Base-by-base conservation (phyloP, 2,113 vertebrate genomes). In the Pedionomus torquatus region DNA sequence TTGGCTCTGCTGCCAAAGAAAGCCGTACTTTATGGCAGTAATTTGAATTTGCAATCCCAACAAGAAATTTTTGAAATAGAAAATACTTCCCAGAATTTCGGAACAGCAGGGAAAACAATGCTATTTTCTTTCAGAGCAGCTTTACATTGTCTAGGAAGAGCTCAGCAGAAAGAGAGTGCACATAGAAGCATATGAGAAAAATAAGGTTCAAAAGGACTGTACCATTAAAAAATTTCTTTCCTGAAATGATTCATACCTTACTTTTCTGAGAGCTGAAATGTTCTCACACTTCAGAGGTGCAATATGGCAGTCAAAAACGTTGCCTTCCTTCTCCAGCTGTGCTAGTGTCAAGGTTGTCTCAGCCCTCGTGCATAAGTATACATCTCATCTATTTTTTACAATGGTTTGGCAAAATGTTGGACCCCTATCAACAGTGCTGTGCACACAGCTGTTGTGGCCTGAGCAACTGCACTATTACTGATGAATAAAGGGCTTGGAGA, bases 371-470 rank as follows among this genome's bases (percentile, higher is more conserved):
- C 23, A 28, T n/a, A 35, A 26, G 15, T 54, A 8, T 5, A 63
- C 9, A 7, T 52, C 41, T 82, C 65, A 78, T 69, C 31, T 78
- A 28, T 52, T 64, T 82, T 69, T 58, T 16, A 89, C 49, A 43
- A 68, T 20, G 23, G 43, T 58, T 88, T 89, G 85, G 65, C 26
- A 44, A 82, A 69, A 69, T 7, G 31, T 46, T 1, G 7, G 24
- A 39, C 16, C 9, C 17, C 31, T 51, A 4, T 30, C 65, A 37
- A 6, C 43, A 74, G 39, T 9, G 24, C 30, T 63, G n/a, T 28
- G 35, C 3, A 0, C 3, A 0, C 1, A 3, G 35, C 58, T 81
- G 58, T 44, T 37, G 23, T 0, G 2, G 60, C 31, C 54, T 31
- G 31, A 89, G 65, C 48, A 78, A 72, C 55, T 93, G 82, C 5